Conservation (phyloP, 2,797 vertebrate species). For the Sphenodon punctatus region DNA sequence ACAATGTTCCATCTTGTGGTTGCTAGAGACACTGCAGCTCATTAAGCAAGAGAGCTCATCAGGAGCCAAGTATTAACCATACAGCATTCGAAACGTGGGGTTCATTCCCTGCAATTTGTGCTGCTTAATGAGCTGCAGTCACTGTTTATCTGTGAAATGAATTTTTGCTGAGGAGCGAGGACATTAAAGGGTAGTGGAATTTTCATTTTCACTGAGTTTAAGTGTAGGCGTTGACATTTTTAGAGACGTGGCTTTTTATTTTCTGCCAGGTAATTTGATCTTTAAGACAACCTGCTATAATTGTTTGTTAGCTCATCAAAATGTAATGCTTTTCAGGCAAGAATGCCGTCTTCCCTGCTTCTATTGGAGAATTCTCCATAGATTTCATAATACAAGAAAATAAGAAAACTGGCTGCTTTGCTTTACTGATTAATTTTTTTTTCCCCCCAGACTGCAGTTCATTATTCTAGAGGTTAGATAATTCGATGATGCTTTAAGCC, state of each 20-base stretch:
- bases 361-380: neutral
- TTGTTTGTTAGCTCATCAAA: neutral
- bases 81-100: neutral
- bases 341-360: neutral
- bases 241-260: neutral
- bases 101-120: neutral
- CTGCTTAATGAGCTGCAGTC: neutral
- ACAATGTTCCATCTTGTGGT: constrained; percentile 70
- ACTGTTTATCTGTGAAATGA: neutral
- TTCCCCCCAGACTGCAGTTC: neutral
- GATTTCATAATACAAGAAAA: constrained; percentile 14
- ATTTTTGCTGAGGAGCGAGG: neutral
- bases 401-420: neutral
- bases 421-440: constrained; percentile 1
- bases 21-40: constrained; percentile 25
- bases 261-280: neutral
- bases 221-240: neutral
- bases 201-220: neutral
- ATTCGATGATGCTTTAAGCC: neutral
- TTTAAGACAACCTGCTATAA: neutral
- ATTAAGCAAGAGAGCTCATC: neutral
- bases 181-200: fast-evolving
- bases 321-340: neutral
- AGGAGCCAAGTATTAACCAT: fast-evolving
- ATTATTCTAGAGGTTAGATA: too few relatives aligned